Evolutionary conservation across 2,797 vertebrate genomes (phyloP).

Genomic region (Ptychobarbus kaznakovi): DNA sequence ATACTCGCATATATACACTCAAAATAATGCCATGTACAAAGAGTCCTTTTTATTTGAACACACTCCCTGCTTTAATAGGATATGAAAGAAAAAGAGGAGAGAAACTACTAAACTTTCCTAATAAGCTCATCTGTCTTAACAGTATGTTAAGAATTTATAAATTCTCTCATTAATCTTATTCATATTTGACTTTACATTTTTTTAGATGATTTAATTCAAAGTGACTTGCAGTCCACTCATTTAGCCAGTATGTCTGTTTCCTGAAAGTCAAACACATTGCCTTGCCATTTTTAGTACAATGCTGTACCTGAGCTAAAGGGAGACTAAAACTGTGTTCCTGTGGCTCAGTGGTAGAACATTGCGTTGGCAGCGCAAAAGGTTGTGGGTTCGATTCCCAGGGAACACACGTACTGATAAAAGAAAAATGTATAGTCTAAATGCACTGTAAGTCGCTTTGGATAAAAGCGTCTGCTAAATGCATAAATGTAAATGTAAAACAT

Average conservation of each 20-base stretch:
- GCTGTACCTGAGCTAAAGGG: background rate
- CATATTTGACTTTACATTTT: background rate
- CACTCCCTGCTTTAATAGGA: background rate
- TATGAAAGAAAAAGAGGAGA: background rate
- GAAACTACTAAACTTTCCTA: background rate
- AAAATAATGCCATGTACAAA: background rate
- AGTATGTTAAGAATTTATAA: no score
- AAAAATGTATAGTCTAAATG: no score
- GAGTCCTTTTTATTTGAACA: background rate
- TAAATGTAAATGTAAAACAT: no score
- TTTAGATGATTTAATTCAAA: background rate
- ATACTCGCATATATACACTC: background rate
- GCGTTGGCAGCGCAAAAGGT: no score
- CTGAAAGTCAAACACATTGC: background rate
- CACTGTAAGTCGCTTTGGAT: no score
- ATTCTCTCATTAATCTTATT: background rate
- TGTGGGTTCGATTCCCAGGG: no score
- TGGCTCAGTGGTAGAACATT: no score
- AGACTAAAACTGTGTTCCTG: no score
- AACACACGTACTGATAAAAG: no score
- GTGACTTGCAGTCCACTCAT: background rate
- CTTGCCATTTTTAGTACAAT: background rate
- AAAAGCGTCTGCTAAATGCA: no score
- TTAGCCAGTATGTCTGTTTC: background rate
- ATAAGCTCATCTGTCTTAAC: background rate